Evolutionary conservation across 2,113 vertebrate genomes (phyloP).

Genomic region (Campylorhamphus procurvoides): DNA sequence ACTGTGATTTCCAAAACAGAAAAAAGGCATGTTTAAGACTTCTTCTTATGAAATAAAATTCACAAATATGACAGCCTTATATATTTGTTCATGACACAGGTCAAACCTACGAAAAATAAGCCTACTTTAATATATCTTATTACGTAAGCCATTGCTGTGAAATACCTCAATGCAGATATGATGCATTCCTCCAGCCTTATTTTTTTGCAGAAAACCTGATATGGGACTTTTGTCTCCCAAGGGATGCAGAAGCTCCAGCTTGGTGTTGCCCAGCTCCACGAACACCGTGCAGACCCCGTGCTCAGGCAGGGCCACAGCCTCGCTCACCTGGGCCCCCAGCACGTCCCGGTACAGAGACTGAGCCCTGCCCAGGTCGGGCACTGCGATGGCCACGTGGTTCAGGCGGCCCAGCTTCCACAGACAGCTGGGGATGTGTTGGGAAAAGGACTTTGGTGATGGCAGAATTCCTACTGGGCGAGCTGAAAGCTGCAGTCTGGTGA

Average conservation of each 20-base stretch:
- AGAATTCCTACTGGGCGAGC: constrained; percentile 4
- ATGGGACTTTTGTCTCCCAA: constrained; percentile 91
- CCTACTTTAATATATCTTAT: background rate
- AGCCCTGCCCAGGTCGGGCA: constrained; percentile 90
- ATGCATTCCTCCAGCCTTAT: constrained; percentile 93
- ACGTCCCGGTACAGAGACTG: constrained; percentile 85
- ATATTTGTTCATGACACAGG: background rate
- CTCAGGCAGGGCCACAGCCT: constrained; percentile 83
- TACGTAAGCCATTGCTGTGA: background rate
- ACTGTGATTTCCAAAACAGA: background rate
- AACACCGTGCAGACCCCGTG: constrained; percentile 94
- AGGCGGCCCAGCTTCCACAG: constrained; percentile 91
- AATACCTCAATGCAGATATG: constrained; percentile 96
- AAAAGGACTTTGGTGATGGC: constrained; percentile 35
- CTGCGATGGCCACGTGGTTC: constrained; percentile 93
- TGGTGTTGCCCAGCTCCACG: constrained; percentile 94
- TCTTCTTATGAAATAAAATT: background rate
- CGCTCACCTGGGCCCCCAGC: constrained; percentile 88
- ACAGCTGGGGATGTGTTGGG: constrained; percentile 53
- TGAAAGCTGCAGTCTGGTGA: constrained; percentile 55
- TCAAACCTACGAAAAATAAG: background rate
- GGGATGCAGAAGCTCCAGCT: constrained; percentile 93
- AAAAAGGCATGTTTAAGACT: background rate
- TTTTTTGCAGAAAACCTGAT: constrained; percentile 89
- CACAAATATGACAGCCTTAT: background rate